These are phyloP conservation scores for Aythya fuligula DNA, from an alignment of 2,797 vertebrate genomes.

Conservation along the genomic window DNA sequence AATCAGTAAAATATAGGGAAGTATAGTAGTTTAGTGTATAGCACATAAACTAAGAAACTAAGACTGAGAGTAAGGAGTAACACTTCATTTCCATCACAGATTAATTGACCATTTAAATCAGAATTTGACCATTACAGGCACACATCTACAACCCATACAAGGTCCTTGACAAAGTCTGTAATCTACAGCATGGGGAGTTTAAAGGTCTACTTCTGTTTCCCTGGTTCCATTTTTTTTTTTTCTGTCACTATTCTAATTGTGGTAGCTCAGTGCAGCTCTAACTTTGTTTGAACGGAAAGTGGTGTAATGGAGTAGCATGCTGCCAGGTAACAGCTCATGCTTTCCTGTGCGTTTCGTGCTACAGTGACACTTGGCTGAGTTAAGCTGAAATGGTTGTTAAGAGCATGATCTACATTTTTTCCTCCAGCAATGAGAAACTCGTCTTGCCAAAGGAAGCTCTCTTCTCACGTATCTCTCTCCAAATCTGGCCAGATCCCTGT, in stretches of 20 bases:
- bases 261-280: neutral
- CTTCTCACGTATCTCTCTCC: neutral
- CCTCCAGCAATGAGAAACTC: neutral
- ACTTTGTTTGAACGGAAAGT: neutral
- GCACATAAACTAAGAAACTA: neutral
- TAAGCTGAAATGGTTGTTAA: neutral
- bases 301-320: neutral
- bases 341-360: neutral
- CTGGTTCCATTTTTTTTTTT: neutral
- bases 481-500: neutral
- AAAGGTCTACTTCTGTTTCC: neutral
- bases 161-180: neutral
- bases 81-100: neutral
- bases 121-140: neutral
- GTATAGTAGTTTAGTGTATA: neutral
- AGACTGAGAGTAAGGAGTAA: neutral
- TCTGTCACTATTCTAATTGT: neutral
- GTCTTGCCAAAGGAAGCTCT: neutral
- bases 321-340: constrained; percentile 20
- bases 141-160: neutral
- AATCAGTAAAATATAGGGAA: neutral
- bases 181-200: neutral
- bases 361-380: neutral
- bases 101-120: neutral
- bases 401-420: neutral